Percentiles rank a stretch among this genome's conserved stretches.
Conservation (phyloP, 2,113 vertebrate species). For the Dromas ardeola region DNA sequence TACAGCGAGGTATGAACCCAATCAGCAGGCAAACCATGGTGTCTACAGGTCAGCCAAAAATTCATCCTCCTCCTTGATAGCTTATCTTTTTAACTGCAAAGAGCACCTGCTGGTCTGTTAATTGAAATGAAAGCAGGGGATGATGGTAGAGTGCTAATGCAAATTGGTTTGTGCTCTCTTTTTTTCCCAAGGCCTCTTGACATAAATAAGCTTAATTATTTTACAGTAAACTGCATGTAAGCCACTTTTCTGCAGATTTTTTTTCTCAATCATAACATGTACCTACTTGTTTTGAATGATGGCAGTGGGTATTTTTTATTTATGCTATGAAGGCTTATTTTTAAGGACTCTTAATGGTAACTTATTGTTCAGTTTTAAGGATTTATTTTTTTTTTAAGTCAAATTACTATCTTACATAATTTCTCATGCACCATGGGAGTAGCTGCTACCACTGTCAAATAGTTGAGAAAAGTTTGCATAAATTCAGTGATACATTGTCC, state of each 20-base stretch:
- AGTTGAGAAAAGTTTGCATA: neutral
- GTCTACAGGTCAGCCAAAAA: conserved; percentile 89
- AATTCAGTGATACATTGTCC: neutral
- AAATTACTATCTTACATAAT: neutral
- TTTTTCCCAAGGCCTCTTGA: conserved; percentile 82
- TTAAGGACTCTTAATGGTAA: neutral
- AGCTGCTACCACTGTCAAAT: neutral
- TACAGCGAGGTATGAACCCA: conserved; percentile 82
- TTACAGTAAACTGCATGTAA: conserved; percentile 70
- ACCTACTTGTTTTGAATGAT: conserved; percentile 70
- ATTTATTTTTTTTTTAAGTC: neutral
- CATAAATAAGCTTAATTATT: conserved; percentile 94
- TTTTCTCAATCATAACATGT: conserved; percentile 61
- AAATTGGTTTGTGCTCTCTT: conserved; percentile 79
- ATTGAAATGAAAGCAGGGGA: conserved; percentile 87
- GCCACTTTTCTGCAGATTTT: conserved; percentile 46
- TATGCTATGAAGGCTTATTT: conserved; percentile 11
- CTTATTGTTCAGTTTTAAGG: neutral
- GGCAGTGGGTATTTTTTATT: neutral
- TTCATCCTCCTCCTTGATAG: conserved; percentile 76
- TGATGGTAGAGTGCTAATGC: conserved; percentile 75
- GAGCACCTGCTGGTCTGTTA: conserved; percentile 95
- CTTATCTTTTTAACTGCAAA: conserved; percentile 83
- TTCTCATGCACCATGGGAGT: neutral
- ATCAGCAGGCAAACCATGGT: conserved; percentile 89